Base-by-base conservation (phyloP, 2,888 invertebrate species). In the Lymantria monacha region DNA sequence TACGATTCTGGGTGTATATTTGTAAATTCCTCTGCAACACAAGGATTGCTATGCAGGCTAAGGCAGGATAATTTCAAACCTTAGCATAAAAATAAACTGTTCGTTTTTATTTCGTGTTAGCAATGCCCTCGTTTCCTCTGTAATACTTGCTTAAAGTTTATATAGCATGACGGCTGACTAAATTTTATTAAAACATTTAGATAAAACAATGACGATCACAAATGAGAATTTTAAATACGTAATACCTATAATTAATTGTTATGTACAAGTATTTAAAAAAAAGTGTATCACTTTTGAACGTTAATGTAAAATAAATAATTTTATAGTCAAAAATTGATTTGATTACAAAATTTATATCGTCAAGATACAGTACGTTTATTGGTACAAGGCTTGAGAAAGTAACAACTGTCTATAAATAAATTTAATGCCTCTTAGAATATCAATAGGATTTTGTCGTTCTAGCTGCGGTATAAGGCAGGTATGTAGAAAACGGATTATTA, bases 91-190 rank as follows among this genome's bases (percentile, higher is more conserved):
- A 51, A 45, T 45, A 12, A 30, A 53, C 56, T 59, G 43, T 62
- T 58, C 41, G 46, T 55, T 56, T 59, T 57, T 50, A 48, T 48
- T 56, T 51, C 51, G 48, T 48, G 43, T 50, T 48, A 52, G 51
- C 51, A 46, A 49, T 60, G 60, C 12, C 66, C 65, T 59, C 64
- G 50, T 53, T 65, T 53, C 40, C 37, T 30, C 37, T 36, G 53
- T 12, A 38, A 12, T 40, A 40, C 9, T 13, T 12, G 41, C 15
- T 43, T 43, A 38, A 11, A 49, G 48, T 46, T 31, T 42, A 42
- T 36, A 30, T 14, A 31, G 42, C 12, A 33, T 40, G 30, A 38
- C 53, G 37, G 37, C 30, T 44, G 13, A 15, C 7, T 31, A n/a
- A 13, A 36, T 13, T 15, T 31, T 15, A 36, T 43, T 42, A 22